A percentile compares a stretch with the other conserved stretches of the same genome.
These are phyloP conservation scores for Ricordea florida DNA, from an alignment of 92 coral and sea anemone genomes.

Conservation along the genomic window DNA sequence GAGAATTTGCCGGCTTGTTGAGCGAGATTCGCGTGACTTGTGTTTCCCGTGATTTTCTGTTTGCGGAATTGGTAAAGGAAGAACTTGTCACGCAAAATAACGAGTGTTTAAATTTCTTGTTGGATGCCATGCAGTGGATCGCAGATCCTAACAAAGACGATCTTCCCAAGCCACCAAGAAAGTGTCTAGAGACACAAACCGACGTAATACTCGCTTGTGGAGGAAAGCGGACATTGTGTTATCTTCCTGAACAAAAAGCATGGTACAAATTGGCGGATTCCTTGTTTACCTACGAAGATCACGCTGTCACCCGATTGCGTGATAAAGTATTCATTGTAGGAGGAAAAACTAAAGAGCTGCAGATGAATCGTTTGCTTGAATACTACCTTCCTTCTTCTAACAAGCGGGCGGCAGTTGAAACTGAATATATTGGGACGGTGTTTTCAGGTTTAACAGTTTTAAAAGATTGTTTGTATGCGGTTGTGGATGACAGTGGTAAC, in stretches of 20 bases:
- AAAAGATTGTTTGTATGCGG: not conserved
- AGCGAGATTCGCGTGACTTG: conserved; percentile 6
- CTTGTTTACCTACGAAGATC: not conserved
- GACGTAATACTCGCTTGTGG: not conserved
- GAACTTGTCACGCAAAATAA: conserved; percentile 10
- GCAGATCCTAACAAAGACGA: not conserved
- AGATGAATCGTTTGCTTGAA: not conserved
- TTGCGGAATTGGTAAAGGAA: conserved; percentile 19
- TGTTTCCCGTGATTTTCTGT: conserved; percentile 6
- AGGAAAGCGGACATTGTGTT: not conserved
- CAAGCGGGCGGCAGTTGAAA: not conserved
- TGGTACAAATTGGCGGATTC: not conserved
- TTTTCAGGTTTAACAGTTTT: not conserved
- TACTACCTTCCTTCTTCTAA: not conserved
- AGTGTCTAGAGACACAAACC: not conserved
- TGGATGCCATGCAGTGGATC: not conserved
- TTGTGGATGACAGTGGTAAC: not conserved
- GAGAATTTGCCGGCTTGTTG: conserved; percentile 17
- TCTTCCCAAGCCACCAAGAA: not conserved
- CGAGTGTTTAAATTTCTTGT: not conserved
- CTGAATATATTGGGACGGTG: not conserved
- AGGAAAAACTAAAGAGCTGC: not conserved
- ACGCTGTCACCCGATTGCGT: not conserved
- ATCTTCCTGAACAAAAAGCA: not conserved
- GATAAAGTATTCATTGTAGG: not conserved